These are phyloP conservation scores for Brotula barbata DNA, from an alignment of 2,797 vertebrate species.

Conservation along the genomic window DNA sequence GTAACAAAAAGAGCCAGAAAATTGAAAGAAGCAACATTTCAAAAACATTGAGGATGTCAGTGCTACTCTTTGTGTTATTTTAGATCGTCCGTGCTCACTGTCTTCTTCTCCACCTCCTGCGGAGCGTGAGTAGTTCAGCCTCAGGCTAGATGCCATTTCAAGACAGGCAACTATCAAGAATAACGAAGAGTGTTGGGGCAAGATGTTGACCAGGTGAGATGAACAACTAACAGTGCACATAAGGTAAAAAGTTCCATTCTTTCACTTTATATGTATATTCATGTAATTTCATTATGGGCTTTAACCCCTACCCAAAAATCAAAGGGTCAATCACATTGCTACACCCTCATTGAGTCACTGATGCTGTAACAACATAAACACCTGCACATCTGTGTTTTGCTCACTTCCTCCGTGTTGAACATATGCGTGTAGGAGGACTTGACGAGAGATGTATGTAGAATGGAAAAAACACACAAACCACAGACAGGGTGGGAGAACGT, in stretches of 20 bases:
- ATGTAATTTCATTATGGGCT: slow-evolving; percentile 23
- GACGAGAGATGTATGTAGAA: slow-evolving; percentile 52
- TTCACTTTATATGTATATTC: slow-evolving; percentile 29
- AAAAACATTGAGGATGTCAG: slow-evolving; percentile 17
- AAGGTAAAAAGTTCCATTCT: slow-evolving; percentile 23
- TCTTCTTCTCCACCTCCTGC: slow-evolving; percentile 12
- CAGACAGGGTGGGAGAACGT: slow-evolving; percentile 13
- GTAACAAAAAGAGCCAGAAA: neutral
- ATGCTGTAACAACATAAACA: slow-evolving; percentile 44
- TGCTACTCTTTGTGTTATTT: neutral
- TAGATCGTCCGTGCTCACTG: neutral
- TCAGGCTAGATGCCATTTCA: slow-evolving; percentile 22
- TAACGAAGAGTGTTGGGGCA: slow-evolving; percentile 17
- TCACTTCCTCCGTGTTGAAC: slow-evolving; percentile 54
- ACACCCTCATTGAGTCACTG: slow-evolving; percentile 41
- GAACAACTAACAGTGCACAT: slow-evolving; percentile 39
- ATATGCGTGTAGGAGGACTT: slow-evolving; percentile 39
- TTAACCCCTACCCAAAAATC: slow-evolving; percentile 47
- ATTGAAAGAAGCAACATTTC: slow-evolving; percentile 4
- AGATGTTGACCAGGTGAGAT: slow-evolving; percentile 33
- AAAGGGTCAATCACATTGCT: slow-evolving; percentile 29
- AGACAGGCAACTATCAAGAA: slow-evolving; percentile 22
- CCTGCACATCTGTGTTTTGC: slow-evolving; percentile 38
- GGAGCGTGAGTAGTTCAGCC: slow-evolving; percentile 7
- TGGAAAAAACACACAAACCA: slow-evolving; percentile 67